Conservation (phyloP, 2,888 invertebrate species). For the Tetheella fluctuosa region DNA sequence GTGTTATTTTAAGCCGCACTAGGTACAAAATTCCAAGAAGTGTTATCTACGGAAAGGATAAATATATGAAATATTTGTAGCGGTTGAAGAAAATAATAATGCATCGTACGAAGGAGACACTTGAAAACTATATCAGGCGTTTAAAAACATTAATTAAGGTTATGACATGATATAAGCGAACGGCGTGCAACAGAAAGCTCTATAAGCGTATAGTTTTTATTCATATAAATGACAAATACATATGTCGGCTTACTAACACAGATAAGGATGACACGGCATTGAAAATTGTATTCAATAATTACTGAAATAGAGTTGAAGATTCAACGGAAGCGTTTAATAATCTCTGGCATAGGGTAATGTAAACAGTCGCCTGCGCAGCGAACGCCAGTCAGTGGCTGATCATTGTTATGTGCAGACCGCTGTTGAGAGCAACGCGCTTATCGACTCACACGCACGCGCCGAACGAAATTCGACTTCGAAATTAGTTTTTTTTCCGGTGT, state of each 20-base stretch:
- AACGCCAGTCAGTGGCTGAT: slow-evolving; percentile 60
- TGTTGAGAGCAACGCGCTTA: slow-evolving; percentile 66
- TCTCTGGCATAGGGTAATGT: slow-evolving; percentile 77
- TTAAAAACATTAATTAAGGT: slow-evolving; percentile 80
- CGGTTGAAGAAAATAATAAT: slow-evolving; percentile 39
- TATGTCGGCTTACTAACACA: slow-evolving; percentile 78
- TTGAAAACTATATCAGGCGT: slow-evolving; percentile 53
- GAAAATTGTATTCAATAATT: slow-evolving; percentile 29
- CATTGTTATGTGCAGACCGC: slow-evolving; percentile 65
- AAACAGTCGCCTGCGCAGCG: slow-evolving; percentile 74
- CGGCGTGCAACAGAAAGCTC: slow-evolving; percentile 75
- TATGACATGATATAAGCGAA: slow-evolving; percentile 72
- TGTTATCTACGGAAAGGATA: slow-evolving; percentile 29
- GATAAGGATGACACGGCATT: slow-evolving; percentile 50
- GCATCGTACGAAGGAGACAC: slow-evolving; percentile 60
- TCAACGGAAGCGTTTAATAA: slow-evolving; percentile 54
- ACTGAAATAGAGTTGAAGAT: slow-evolving; percentile 41
- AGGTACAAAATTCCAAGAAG: slow-evolving; percentile 36
- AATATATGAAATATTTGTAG: slow-evolving; percentile 25
- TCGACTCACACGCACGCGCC: slow-evolving; percentile 59
- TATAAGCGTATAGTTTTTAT: slow-evolving; percentile 72
- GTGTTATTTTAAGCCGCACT: slow-evolving; percentile 28
- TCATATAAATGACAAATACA: slow-evolving; percentile 81
- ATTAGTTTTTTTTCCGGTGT: slow-evolving; percentile 48
- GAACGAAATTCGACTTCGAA: slow-evolving; percentile 60